Evolutionary conservation across 2,113 vertebrate genomes (phyloP).

Genomic region (Hyperopisus bebe): DNA sequence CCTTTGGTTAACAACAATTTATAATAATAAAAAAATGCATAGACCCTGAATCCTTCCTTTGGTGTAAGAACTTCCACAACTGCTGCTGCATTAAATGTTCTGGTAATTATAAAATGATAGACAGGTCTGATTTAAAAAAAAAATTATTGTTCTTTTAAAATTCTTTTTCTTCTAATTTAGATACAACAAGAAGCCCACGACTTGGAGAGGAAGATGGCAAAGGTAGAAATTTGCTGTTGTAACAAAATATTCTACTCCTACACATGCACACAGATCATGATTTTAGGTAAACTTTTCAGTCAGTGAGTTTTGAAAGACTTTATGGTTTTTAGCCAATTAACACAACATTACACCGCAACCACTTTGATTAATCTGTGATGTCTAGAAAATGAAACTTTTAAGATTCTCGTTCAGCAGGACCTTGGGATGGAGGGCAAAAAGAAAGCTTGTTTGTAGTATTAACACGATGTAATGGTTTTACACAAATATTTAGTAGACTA

Average conservation of each 20-base stretch:
- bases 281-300: neutral
- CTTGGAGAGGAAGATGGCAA: constrained; percentile 83
- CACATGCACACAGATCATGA: neutral
- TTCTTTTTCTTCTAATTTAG: constrained; percentile 47
- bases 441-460: neutral
- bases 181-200: constrained; percentile 86
- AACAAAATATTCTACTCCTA: constrained; percentile 15
- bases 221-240: constrained; percentile 60
- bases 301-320: neutral
- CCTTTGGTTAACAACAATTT: neutral
- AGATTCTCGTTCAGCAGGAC: neutral
- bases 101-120: neutral
- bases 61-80: neutral
- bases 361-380: neutral
- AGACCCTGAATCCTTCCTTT: neutral
- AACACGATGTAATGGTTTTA: neutral
- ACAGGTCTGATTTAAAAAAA: neutral
- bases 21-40: neutral
- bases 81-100: neutral
- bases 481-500: neutral
- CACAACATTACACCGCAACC: neutral
- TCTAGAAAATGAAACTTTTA: neutral
- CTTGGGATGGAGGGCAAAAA: neutral
- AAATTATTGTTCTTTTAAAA: neutral
- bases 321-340: neutral